phyloP scores from a whole-genome alignment of 2,797 vertebrate species.

The Halcyon badia region DNA sequence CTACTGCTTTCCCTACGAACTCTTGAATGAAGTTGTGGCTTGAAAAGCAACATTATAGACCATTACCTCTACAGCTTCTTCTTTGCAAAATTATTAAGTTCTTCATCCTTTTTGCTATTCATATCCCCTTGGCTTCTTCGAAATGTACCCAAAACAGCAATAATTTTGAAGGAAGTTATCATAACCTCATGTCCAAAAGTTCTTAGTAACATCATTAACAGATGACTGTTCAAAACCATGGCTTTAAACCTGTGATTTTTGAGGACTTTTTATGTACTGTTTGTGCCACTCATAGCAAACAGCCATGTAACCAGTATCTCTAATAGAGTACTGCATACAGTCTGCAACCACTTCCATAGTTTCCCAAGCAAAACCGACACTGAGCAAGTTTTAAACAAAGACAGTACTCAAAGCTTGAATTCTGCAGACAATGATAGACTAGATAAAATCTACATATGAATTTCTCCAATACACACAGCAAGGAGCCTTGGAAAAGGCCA shows the following conservation, averaged over 20 bases:
- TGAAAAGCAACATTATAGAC: not conserved
- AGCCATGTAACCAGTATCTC: not conserved
- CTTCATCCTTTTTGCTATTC: not conserved
- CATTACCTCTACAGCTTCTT: not conserved
- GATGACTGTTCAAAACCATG: not conserved
- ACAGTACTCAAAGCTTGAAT: not conserved
- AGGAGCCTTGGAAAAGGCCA: not conserved
- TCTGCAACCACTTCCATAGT: not conserved
- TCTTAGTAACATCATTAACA: not conserved
- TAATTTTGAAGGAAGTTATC: not conserved
- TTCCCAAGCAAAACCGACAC: not conserved
- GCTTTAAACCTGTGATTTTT: not conserved
- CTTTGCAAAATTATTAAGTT: not conserved
- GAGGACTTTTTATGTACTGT: not conserved
- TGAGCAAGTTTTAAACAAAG: not conserved
- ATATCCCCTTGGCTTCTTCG: not conserved
- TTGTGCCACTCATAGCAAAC: not conserved
- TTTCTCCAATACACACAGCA: not conserved
- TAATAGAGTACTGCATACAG: not conserved
- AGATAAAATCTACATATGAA: not conserved
- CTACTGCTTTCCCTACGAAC: not conserved
- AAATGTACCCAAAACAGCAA: not conserved
- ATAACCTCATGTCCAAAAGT: not conserved
- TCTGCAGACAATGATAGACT: not conserved
- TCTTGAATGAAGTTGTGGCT: not conserved